Evolutionary conservation across 2,797 vertebrate species (phyloP).

Genomic region (Dermochelys coriacea): DNA sequence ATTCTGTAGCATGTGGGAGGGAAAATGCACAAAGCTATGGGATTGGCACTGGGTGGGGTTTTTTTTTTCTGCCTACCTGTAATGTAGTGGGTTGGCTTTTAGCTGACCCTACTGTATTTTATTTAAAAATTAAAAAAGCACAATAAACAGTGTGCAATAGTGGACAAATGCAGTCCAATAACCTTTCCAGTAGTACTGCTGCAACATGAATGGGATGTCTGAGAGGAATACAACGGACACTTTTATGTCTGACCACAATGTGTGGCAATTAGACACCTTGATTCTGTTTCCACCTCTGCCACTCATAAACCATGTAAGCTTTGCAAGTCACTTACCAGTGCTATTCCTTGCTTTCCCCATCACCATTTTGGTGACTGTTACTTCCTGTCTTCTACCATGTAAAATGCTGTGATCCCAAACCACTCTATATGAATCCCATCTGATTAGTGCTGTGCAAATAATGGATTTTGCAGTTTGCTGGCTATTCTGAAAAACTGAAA

Average conservation of each 20-base stretch:
- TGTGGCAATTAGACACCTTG: not conserved
- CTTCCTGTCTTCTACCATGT: not conserved
- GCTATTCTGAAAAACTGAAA: not conserved
- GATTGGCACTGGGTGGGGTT: not conserved
- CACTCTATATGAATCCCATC: not conserved
- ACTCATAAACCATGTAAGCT: rapidly evolving
- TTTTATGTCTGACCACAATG: not conserved
- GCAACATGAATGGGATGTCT: not conserved
- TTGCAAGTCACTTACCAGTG: not conserved
- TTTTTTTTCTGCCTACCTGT: not conserved
- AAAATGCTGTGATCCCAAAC: not conserved
- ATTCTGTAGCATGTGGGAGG: not conserved
- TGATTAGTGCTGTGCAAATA: not conserved
- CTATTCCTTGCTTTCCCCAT: not conserved
- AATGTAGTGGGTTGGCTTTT: not conserved
- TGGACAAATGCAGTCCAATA: not conserved
- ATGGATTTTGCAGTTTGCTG: not conserved
- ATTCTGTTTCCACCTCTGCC: not conserved
- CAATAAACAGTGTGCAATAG: not conserved
- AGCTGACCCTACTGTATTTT: not conserved
- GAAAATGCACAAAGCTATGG: not conserved
- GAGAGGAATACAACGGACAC: not conserved
- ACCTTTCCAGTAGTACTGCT: not conserved
- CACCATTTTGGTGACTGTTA: not conserved
- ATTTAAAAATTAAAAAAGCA: not conserved